These are phyloP conservation scores for Electrophaes corylata DNA, from an alignment of 2,888 invertebrate species.

Conservation along the genomic window DNA sequence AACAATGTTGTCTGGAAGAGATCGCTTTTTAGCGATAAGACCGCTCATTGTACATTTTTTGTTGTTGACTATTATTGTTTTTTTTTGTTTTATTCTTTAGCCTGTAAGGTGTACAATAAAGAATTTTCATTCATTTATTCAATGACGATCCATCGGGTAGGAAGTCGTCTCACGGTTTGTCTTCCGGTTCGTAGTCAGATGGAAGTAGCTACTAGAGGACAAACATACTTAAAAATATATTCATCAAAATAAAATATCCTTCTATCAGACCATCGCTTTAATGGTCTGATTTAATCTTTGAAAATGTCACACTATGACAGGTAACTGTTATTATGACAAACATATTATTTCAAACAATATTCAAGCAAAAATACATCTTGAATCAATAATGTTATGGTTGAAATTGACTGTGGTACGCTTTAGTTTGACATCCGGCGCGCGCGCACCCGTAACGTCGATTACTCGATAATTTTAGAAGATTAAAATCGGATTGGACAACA, in stretches of 20 bases:
- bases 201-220: conserved; percentile 25
- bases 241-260: conserved; percentile 61
- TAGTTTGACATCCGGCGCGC: conserved; percentile 76
- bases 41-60: too few relatives aligned
- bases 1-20: too few relatives aligned
- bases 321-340: conserved; percentile 76
- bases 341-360: conserved; percentile 41
- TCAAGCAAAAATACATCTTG: conserved; percentile 37
- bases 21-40: too few relatives aligned
- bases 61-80: too few relatives aligned
- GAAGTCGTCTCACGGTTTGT: too few relatives aligned
- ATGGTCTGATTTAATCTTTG: conserved; percentile 72
- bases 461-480: conserved; percentile 80
- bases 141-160: too few relatives aligned
- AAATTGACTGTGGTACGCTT: conserved; percentile 44
- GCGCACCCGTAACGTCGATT: conserved; percentile 79
- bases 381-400: conserved; percentile 31
- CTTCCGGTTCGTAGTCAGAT: too few relatives aligned
- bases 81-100: too few relatives aligned
- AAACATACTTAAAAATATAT: conserved; percentile 40
- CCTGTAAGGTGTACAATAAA: too few relatives aligned
- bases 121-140: too few relatives aligned
- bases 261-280: conserved; percentile 75
- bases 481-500: conserved; percentile 76
- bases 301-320: conserved; percentile 80